Evolutionary conservation across 2,797 vertebrate genomes (phyloP).

Genomic region (Lerista edwardsae): DNA sequence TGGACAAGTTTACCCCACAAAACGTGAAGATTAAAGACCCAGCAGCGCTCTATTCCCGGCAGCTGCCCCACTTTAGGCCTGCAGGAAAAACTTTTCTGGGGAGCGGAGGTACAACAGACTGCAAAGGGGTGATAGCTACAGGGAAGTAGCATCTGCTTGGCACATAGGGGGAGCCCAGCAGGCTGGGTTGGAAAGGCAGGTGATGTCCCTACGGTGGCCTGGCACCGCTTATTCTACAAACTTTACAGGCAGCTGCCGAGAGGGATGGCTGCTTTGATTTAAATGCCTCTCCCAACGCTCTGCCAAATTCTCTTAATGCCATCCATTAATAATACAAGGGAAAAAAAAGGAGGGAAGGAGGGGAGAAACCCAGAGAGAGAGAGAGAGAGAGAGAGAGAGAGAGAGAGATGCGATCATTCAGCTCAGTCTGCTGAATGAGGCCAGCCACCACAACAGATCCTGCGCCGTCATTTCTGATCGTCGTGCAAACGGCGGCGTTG

Average conservation of each 20-base stretch:
- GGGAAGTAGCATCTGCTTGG: not conserved
- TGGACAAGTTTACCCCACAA: no score
- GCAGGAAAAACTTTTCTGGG: no score
- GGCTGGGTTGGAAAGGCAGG: no score
- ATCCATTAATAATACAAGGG: fast-evolving
- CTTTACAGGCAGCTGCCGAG: not conserved
- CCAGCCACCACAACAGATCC: fast-evolving
- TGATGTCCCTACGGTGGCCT: not conserved
- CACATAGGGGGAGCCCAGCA: not conserved
- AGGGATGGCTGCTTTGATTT: not conserved
- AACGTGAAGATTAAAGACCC: no score
- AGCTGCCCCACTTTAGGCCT: no score
- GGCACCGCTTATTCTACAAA: not conserved
- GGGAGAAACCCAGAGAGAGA: not conserved
- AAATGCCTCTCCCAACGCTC: not conserved
- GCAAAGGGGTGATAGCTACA: not conserved
- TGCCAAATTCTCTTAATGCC: not conserved
- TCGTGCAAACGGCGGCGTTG: no score
- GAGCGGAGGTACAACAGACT: not conserved
- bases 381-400: no score
- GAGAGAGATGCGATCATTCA: not conserved
- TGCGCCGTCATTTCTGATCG: not conserved
- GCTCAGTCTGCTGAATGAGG: not conserved
- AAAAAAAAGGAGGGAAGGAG: not conserved
- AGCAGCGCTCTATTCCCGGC: no score